Base-by-base conservation (phyloP, 2,888 invertebrate genomes). In the Mythimna vitellina region DNA sequence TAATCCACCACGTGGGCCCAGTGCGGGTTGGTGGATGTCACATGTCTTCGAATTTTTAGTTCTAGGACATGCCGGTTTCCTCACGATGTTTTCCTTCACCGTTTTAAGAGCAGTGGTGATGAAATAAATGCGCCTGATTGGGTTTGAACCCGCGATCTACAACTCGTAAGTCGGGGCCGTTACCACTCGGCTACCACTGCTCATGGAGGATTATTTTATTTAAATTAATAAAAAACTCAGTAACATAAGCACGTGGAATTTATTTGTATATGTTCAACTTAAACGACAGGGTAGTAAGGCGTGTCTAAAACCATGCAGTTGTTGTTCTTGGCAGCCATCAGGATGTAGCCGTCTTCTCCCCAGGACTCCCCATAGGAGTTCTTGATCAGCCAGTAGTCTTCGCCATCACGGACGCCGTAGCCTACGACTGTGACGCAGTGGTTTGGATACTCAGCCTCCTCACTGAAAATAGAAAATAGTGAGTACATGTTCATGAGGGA, bases 321-420 rank as follows among this genome's bases (percentile, higher is more conserved):
- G 77, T 92, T 88, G 66, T 92, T 69, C 8, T 32, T 83, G 4
- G 90, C 84, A 7, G 88, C 79, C 67, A 88, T 79, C 10, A 87
- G 88, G 32, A 92, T 80, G 84, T 91, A 92, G 7, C 93, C 93
- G 57, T 87, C 91, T 53, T 91, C 82, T 0, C 93, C 93, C 90
- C 92, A 93, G 65, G 73, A 42, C 38, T 90, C 89, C 0, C 92
- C 91, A 89, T 89, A 91, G 1, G 93, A 92, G 89, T 93, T 93
- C 87, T 91, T 91, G n/a, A 92, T 84, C 22, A 93, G 82, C 92
- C 93, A 93, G 84, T 92, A 93, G 2, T 80, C 82, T 5, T 82
- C 85, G 0, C 89, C 92, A 2, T 91, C 87, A 0, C 88, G 84
- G 14, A 80, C 80, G 0, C 93, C 93, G 62, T 92, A 93, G 0